Percentiles rank a stretch among this genome's conserved stretches.
These are phyloP conservation scores for Luperina nickerlii DNA, from an alignment of 2,888 invertebrate species.

Conservation along the genomic window DNA sequence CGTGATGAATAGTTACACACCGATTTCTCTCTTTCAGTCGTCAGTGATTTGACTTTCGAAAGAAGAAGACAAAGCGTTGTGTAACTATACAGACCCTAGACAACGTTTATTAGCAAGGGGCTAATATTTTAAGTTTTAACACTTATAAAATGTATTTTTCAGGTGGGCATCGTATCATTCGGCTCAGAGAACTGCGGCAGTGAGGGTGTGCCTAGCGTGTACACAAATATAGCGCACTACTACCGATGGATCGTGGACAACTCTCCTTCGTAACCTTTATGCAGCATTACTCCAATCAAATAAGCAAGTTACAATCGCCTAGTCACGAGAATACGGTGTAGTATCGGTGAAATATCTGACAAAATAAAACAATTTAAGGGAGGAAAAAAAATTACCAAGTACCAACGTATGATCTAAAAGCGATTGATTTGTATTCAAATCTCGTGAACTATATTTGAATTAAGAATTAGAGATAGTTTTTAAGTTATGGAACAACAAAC, in stretches of 20 bases:
- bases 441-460: not conserved
- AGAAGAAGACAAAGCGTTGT: too few relatives aligned
- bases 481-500: not conserved
- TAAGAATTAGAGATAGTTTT: not conserved
- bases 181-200: conserved; percentile 95
- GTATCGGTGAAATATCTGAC: conserved; percentile 10
- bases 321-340: conserved; percentile 47
- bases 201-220: conserved; percentile 93
- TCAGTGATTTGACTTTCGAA: too few relatives aligned
- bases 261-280: conserved; percentile 68
- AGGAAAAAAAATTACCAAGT: not conserved
- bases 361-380: conserved; percentile 17
- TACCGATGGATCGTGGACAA: conserved; percentile 94
- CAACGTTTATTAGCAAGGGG: too few relatives aligned
- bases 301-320: conserved; percentile 35
- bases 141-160: conserved; percentile 17
- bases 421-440: not conserved
- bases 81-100: too few relatives aligned
- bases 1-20: too few relatives aligned
- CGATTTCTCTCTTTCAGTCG: too few relatives aligned
- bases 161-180: conserved; percentile 95
- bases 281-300: not conserved
- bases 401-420: not conserved
- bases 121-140: not conserved
- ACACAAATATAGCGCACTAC: conserved; percentile 94